Evolutionary conservation across 2,113 vertebrate genomes (phyloP).

Genomic region (Trogon surrucura): DNA sequence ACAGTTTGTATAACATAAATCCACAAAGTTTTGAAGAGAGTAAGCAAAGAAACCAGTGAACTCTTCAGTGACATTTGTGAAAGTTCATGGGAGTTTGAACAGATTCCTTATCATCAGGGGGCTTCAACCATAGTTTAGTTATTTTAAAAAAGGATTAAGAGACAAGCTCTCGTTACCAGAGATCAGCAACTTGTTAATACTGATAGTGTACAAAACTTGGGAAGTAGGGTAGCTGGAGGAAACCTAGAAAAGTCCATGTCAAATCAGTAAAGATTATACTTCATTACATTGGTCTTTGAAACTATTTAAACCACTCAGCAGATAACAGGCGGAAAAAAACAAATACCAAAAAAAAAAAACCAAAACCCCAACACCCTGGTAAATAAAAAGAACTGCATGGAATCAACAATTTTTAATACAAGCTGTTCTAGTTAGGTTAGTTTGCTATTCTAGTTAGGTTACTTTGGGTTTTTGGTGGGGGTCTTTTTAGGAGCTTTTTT

Average conservation of each 20-base stretch:
- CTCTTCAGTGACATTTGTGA: conserved; percentile 11
- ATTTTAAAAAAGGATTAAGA: conserved; percentile 50
- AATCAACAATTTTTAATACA: background rate
- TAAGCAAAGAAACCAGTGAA: conserved; percentile 61
- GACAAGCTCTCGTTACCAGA: conserved; percentile 2
- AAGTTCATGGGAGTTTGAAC: conserved; percentile 46
- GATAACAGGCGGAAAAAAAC: too few species aligned
- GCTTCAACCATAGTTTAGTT: conserved; percentile 1
- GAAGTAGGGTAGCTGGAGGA: background rate
- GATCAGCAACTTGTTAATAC: conserved; percentile 24
- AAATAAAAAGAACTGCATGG: background rate
- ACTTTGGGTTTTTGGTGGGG: too few species aligned
- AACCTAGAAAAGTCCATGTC: background rate
- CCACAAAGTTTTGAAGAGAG: conserved; percentile 24
- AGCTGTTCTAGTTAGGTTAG: too few species aligned
- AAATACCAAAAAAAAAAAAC: too few species aligned
- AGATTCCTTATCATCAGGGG: conserved; percentile 14
- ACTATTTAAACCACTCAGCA: background rate
- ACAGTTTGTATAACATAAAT: conserved; percentile 38
- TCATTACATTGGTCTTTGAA: background rate
- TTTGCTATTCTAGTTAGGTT: background rate
- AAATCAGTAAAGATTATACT: background rate
- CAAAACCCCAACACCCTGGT: too few species aligned
- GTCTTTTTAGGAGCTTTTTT: too few species aligned
- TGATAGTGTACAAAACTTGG: background rate